Evolutionary conservation across 2,888 invertebrate species (phyloP), one percentile per base, ranked within the genome.

Genomic region (Netelia inedita): DNA sequence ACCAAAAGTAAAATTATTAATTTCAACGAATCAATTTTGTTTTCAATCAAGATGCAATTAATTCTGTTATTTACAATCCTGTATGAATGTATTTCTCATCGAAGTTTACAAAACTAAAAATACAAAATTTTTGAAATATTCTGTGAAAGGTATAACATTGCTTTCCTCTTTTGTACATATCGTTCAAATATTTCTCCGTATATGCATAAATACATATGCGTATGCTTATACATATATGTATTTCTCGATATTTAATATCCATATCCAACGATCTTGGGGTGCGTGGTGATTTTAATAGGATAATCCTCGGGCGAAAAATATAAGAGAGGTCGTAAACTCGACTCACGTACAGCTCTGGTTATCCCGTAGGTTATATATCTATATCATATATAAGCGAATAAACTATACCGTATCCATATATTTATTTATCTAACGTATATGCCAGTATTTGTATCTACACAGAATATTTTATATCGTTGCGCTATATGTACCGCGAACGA

Each of bases 171-270:
- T 1, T 23, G 23, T 23, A 2, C 2, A 23, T 23, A 23, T 23
- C 23, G 23, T 23, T 23, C 2, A 23, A 35, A 35, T 35, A 35
- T 35, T 35, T 35, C 35, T 35, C 35, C 35, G 6, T 35, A 35
- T 6, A 35, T 35, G 35, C 35, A 35, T 35, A 35, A 35, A 35
- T 35, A 59, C 41, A 50, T 63, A 59, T 66, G n/a, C 16, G 6
- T 6, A n/a, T n/a, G 6, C 35, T 35, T 35, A 35, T 35, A 35
- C 6, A 8, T 35, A 35, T 35, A 35, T 6, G 35, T 35, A 6
- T 35, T 83, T 85, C 86, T 82, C 85, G 87, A 88, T 88, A 89
- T 89, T 89, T 88, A 89, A 88, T 88, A 89, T 88, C 89, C 87
- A 88, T 88, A 89, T 88, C 87, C 82, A 86, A 86, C 86, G 87